Conservation (phyloP, 2,888 invertebrate species). For the Formica aserva region DNA sequence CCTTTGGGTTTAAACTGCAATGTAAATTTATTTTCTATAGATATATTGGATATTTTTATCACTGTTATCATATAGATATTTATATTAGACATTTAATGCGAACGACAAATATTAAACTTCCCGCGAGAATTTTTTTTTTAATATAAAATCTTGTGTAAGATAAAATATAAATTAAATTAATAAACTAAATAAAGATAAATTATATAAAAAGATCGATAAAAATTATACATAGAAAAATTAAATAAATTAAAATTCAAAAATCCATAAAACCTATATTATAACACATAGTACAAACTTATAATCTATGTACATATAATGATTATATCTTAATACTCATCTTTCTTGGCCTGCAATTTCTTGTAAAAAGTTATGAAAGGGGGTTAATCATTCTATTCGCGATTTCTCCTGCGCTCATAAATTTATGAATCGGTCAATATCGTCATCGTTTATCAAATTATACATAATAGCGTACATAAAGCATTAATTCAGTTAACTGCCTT, state of each 20-base stretch:
- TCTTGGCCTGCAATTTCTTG: neutral
- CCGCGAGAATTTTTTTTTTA: neutral
- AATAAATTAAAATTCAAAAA: neutral
- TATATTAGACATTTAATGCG: neutral
- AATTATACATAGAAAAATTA: neutral
- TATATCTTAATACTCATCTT: neutral
- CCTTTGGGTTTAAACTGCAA: neutral
- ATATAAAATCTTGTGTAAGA: neutral
- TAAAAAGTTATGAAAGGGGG: neutral
- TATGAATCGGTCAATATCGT: neutral
- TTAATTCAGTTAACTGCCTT: constrained; percentile 19
- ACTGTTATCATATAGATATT: neutral
- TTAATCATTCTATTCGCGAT: constrained; percentile 11
- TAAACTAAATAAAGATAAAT: neutral
- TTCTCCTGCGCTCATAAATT: constrained; percentile 10
- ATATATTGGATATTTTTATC: neutral
- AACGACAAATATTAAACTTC: neutral
- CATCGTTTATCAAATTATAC: constrained; percentile 11
- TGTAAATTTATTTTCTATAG: neutral
- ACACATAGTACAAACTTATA: neutral
- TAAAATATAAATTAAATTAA: neutral
- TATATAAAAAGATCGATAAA: too few species aligned
- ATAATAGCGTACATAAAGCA: constrained; percentile 2
- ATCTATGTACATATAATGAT: neutral
- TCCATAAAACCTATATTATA: too few species aligned